Evolutionary conservation across 92 coral and sea anemone genomes (phyloP).

Genomic region (Epizoanthus illoricatus): DNA sequence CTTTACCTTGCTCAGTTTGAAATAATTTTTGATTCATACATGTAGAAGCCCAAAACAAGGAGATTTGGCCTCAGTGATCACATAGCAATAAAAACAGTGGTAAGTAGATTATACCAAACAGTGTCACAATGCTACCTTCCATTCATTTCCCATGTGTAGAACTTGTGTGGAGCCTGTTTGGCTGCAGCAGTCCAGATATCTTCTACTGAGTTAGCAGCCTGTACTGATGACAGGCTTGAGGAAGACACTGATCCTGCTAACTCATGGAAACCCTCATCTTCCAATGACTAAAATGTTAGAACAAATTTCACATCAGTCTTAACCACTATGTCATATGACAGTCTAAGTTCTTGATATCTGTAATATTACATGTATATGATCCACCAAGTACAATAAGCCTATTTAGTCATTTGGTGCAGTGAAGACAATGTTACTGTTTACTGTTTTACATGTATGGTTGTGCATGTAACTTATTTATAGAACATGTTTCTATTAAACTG

Average conservation of each 20-base stretch:
- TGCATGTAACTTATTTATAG: too few relatives aligned
- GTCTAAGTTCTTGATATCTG: background rate
- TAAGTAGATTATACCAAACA: too few relatives aligned
- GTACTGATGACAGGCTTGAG: constrained; percentile 50
- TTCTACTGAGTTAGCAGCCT: constrained; percentile 6
- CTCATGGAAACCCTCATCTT: constrained; percentile 95
- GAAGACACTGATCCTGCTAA: constrained; percentile 54
- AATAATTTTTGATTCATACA: too few relatives aligned
- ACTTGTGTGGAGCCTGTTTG: constrained; percentile 62
- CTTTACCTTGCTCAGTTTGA: too few relatives aligned
- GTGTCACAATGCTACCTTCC: constrained; percentile 60
- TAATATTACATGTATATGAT: too few relatives aligned
- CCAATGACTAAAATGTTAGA: constrained; percentile 50
- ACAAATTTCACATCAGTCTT: background rate
- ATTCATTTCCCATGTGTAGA: constrained; percentile 93
- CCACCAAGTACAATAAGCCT: too few relatives aligned
- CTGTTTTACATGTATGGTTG: too few relatives aligned
- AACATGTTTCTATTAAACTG: too few relatives aligned
- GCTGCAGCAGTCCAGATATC: constrained; percentile 88
- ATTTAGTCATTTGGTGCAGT: too few relatives aligned
- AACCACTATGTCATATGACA: background rate
- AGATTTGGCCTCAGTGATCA: background rate
- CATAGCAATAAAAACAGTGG: background rate
- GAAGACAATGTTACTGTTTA: too few relatives aligned
- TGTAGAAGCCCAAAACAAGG: background rate